Base-by-base conservation (phyloP, 2,113 vertebrate genomes). In the Hippocampus abdominalis region DNA sequence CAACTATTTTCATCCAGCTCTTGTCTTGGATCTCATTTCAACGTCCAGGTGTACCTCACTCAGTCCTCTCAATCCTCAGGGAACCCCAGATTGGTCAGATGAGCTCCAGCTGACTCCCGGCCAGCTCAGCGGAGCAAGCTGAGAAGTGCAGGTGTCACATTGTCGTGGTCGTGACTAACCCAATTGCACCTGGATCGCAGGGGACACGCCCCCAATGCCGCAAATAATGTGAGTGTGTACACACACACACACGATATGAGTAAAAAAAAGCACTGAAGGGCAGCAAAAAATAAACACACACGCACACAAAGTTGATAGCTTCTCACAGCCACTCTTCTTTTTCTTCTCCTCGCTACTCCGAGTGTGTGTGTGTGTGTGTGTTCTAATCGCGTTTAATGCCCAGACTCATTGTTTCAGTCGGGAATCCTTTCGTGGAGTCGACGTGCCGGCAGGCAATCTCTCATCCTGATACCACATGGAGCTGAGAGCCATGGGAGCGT, bases 351-450 rank as follows among this genome's bases (percentile, higher is more conserved):
- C 3, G 16, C 48, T 44, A 9, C 42, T 44, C 62, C 21, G 23
- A n/a, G n/a, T n/a, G n/a, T n/a, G 74, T 69, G 39, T 64, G 61
- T 75, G 73, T 59, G 66, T 76, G 78, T 68, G 73, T 57, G 40
- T 73, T 81, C 80, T 91, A 91, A 90, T 90, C 80, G 87, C 86
- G 84, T 88, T 90, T 90, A 91, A 88, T 90, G 83, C 85, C 81
- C 80, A 86, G 81, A 86, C 88, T 91, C 88, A 89, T 89, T 85
- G 86, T 85, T 88, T 84, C 88, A 86, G 87, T 81, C 84, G 88
- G 88, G 90, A 90, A 84, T 89, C 88, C 86, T 88, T 78, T 85
- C 85, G 84, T 66, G 25, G 81, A 80, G 80, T 81, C 77, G 84
- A 89, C 5, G 81, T 60, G 76, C 76, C 89, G 89, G 89, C 89